These are phyloP conservation scores for Nautilus pompilius DNA, from an alignment of 1,140 invertebrate genomes.

Conservation along the genomic window DNA sequence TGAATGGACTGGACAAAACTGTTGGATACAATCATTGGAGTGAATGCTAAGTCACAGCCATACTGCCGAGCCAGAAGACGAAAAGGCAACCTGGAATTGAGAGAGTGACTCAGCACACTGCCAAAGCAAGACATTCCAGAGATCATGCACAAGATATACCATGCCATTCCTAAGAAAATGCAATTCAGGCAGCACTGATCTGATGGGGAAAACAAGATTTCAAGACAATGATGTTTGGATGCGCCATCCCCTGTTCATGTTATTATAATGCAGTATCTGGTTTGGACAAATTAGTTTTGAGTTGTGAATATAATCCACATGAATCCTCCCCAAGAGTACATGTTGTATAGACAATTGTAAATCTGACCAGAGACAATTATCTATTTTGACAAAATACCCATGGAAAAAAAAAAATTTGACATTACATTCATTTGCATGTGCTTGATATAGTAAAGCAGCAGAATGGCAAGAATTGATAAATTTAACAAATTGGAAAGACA, in stretches of 20 bases:
- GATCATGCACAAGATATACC: neutral
- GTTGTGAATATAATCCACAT: no score
- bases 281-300: no score
- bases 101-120: neutral
- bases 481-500: no score
- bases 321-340: no score
- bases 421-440: no score
- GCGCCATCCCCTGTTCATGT: neutral
- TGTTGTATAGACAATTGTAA: no score
- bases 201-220: conserved; percentile 75
- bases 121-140: neutral
- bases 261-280: no score
- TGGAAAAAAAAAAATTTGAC: no score
- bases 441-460: no score
- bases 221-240: conserved; percentile 76
- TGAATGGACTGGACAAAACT: conserved; percentile 85
- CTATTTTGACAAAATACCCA: no score
- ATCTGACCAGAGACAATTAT: no score
- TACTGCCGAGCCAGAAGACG: conserved; percentile 78
- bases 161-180: neutral
- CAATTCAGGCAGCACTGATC: neutral
- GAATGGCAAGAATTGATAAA: no score
- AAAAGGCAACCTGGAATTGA: conserved; percentile 72
- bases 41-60: conserved; percentile 85
- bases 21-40: conserved; percentile 94